Base-by-base conservation (phyloP, 2,888 invertebrate species). In the Pachydiplax longipennis region DNA sequence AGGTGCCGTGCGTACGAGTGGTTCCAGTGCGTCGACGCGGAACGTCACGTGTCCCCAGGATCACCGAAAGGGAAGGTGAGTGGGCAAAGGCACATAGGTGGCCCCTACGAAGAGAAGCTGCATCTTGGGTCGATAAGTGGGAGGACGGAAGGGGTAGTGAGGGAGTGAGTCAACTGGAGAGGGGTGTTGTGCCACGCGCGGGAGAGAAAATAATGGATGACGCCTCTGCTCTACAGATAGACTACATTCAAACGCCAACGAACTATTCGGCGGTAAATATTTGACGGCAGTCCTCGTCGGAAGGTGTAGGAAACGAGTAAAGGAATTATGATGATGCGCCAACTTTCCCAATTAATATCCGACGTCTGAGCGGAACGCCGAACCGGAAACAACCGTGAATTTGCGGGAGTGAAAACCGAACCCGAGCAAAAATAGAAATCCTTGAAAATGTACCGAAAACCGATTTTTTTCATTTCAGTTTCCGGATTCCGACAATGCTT, bases 121-220 rank as follows among this genome's bases (percentile, higher is more conserved):
- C 87, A 87, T 87, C 87, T 87, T 61, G 37, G 87, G 87, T 87
- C 87, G 87, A 87, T 87, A 87, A 37, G 61, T 58, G 58, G 58
- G 35, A 61, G 61, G 61, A 61, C 10, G 61, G 25, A 65, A 65
- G 65, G 65, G 65, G 65, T 65, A 25, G n/a, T 0, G 65, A 25
- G 65, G 25, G 25, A 73, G 22, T 73, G 73, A 73, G 73, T 73
- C 73, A 73, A 73, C 73, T 5, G 65, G 8, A 31, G 73, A 15
- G 73, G 73, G 73, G 73, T 0, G 65, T n/a, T 0, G 5, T 25
- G 31, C 73, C 31, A 73, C 73, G 73, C 73, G 73, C n/a, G 65
- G 65, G 65, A n/a, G 58, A 61, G 73, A 73, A 31, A 73, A 31
- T 31, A 73, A 73, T n/a, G 31, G 73, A 31, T 53, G 53, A 53